Percentiles rank a stretch among this genome's conserved stretches.
Evolutionary conservation across 1,140 invertebrate species (phyloP).

Genomic region (Melanaphis sacchari): DNA sequence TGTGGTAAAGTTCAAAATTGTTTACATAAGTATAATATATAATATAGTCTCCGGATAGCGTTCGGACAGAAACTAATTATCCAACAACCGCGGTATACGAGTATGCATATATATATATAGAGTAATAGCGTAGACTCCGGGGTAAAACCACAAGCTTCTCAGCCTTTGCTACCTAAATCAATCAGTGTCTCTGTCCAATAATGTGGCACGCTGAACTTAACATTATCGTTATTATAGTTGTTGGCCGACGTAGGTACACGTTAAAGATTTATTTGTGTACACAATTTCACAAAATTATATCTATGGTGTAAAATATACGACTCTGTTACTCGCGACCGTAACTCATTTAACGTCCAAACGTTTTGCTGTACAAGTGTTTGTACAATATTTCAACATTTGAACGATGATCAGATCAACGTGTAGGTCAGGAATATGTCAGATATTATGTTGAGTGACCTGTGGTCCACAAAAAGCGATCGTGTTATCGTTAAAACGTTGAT

Average conservation of each 20-base stretch:
- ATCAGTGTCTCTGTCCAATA: slow-evolving; percentile 36
- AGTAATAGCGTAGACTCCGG: neutral
- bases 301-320: neutral
- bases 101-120: neutral
- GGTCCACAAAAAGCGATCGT: neutral
- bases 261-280: slow-evolving; percentile 3
- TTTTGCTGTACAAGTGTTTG: neutral
- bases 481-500: neutral
- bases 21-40: neutral
- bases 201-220: neutral
- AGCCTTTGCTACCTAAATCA: slow-evolving; percentile 27
- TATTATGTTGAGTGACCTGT: neutral
- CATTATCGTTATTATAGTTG: neutral
- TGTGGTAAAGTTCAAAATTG: neutral
- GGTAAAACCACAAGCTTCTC: neutral
- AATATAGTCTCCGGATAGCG: neutral
- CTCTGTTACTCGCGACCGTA: neutral
- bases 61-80: slow-evolving; percentile 37
- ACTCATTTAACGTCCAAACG: neutral
- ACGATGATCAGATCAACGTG: neutral
- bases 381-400: neutral
- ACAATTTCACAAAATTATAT: neutral
- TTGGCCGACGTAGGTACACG: neutral
- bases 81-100: neutral
- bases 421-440: neutral